A percentile compares a stretch with the other conserved stretches of the same genome.
Conservation (phyloP, 2,797 vertebrate species). For the Myotis pilosus region DNA sequence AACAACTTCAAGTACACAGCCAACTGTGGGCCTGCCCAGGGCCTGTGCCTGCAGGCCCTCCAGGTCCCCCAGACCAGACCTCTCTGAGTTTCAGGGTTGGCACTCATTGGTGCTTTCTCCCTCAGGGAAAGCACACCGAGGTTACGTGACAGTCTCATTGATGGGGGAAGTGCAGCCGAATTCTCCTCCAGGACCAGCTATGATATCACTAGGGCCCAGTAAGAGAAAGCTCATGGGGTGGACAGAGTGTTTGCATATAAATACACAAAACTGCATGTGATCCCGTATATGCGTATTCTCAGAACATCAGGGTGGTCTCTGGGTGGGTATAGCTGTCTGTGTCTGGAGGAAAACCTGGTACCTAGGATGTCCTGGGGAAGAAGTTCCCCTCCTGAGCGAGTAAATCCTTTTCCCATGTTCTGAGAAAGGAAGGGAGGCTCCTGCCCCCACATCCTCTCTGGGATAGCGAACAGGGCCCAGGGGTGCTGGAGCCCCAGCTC, state of each 20-base stretch:
- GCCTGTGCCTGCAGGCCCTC: no score
- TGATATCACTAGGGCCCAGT: background rate
- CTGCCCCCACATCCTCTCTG: background rate
- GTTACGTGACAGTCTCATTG: background rate
- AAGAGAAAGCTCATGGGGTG: background rate
- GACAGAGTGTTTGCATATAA: background rate
- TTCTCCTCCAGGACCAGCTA: background rate
- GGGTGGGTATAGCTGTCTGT: background rate
- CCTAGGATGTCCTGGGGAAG: background rate
- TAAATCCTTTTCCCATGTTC: background rate
- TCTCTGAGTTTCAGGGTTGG: background rate
- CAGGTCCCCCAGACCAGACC: background rate
- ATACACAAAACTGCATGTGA: background rate
- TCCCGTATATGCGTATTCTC: accelerated
- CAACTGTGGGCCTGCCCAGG: background rate
- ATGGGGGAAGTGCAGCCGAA: background rate
- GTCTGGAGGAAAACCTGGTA: background rate
- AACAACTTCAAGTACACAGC: background rate
- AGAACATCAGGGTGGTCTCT: accelerated
- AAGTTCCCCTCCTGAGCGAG: background rate
- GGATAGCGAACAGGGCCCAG: accelerated
- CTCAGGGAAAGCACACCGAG: background rate
- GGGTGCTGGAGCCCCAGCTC: background rate
- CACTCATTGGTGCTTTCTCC: background rate
- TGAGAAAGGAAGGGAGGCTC: background rate